Base-by-base conservation (phyloP, 2,888 invertebrate species). In the Leptopilina syphax region DNA sequence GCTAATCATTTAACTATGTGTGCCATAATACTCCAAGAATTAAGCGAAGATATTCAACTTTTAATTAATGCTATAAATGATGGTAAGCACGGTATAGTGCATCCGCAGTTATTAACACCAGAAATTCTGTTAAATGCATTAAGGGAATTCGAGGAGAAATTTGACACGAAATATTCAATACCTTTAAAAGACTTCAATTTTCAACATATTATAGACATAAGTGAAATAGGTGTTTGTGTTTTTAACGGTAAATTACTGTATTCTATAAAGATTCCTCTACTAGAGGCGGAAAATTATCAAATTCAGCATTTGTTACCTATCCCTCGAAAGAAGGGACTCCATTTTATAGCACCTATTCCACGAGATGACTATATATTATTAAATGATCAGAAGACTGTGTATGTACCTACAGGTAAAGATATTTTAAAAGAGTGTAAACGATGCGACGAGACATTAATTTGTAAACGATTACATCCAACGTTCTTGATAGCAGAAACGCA, bases 331-430 rank as follows among this genome's bases (percentile, higher is more conserved):
- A 41, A 34, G n/a, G 66, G 66, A 12, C 41, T 44, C 7, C 41
- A 44, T 34, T 66, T 66, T 41, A 10, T 66, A 27, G 66, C 66
- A 6, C 66, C 66, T 2, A 65, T 68, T 67, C 79, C 73, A 1
- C n/a, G 44, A 44, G n/a, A 66, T 41, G 66, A 66, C 5, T 66
- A 44, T 66, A 44, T 66, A 9, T 2, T 66, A 8, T 12, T 66
- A 6, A 66, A 66, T 66, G n/a, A 66, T 13, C 66, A 66, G 34
- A 66, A 9, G 8, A 44, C 66, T 0, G 8, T 66, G 7, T 66
- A 66, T 66, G 41, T 66, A n/a, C 41, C 44, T 41, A 41, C 8
- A 12, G 44, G 41, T 13, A 44, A 66, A n/a, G 34, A 66, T 12
- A 27, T 44, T 7, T n/a, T 66, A 6, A 66, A 41, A n/a, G 44